Evolutionary conservation across 2,888 invertebrate species (phyloP), one percentile per base, ranked within the genome.

Genomic region (Andrena camellia): DNA sequence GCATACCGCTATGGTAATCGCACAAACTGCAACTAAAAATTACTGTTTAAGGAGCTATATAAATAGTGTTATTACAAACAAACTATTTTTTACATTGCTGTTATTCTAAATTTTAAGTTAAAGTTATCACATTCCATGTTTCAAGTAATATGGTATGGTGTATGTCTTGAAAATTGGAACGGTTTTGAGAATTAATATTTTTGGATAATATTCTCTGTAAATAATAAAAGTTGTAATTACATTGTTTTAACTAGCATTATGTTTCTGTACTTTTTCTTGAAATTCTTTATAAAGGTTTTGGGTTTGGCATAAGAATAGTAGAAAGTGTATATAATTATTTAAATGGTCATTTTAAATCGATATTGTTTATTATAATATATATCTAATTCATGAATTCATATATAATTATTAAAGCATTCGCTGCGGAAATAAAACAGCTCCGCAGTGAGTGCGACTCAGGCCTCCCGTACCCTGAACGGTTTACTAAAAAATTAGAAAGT

Each of bases 11-110:
- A 52, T 68, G 63, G 63, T 68, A 66, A 75, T 23, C 79, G 78
- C 79, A 79, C 78, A 77, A 77, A 77, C 63, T 68, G 62, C 48
- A 31, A n/a, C 23, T 77, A 79, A 54, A 57, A 20, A 23, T 31
- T 75, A 75, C n/a, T 5, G 31, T 52, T 60, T 67, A 66, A 75
- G 8, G 2, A 57, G 10, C 50, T 73, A 20, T 17, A 72, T 54
- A 63, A 64, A 52, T 29, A 62, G 13, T 31, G 42, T 57, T 60
- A 62, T 59, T 29, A n/a, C 13, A 6, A 60, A 59, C 5, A n/a
- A 50, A 17, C 60, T n/a, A 69, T 29, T 60, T 20, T n/a, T 69
- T 29, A 42, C 4, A 66, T 29, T 57, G 7, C 8, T 66, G 5
- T 20, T 42, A 13, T 66, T 66, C 20, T 29, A 29, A 17, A 17